Evolutionary conservation across 1,140 invertebrate genomes (phyloP), one percentile per base, ranked within the genome.

Genomic region (Aradophagus sp.): DNA sequence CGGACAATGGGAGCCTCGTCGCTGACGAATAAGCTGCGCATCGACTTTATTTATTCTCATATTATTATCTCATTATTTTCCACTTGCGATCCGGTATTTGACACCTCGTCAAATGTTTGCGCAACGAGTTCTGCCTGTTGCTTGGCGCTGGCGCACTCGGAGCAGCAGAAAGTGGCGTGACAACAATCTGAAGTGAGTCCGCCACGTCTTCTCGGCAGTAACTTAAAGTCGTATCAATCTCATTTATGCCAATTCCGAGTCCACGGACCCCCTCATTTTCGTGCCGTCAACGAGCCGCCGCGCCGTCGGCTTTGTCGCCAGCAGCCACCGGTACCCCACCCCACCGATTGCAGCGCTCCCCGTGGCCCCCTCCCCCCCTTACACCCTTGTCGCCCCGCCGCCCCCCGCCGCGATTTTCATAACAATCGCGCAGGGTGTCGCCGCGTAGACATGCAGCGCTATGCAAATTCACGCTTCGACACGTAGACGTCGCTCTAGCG

Each of bases 151-250:
- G 44, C 35, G 41, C 8, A 58, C 59, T 47, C 23, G 39, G 48
- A n/a, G n/a, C n/a, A n/a, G 34, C 34, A 47, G 75, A 82, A 76
- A 83, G 78, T 83, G 77, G 80, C 76, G 79, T 80, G 81, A 83
- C 80, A 67, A 79, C 79, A 79, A 75, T 65, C 38, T 56, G 62
- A 68, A 61, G 48, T 47, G 75, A 69, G 56, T 67, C 41, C 55
- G 72, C 41, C 67, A n/a, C 41, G 56, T 50, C 67, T 63, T 56
- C 41, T 48, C 63, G 38, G 50, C 15, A 85, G 80, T 84, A 80
- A 80, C 77, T 85, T 84, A 85, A 84, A 85, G 74, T 84, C 81
- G 77, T 83, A 85, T 85, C 81, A 85, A 85, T 84, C 83, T 85
- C 83, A 84, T 83, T 85, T 85, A 85, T 84, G 81, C 81, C 83